phyloP scores from a whole-genome alignment of 2,113 vertebrate genomes.

The Megaptera novaeangliae region DNA sequence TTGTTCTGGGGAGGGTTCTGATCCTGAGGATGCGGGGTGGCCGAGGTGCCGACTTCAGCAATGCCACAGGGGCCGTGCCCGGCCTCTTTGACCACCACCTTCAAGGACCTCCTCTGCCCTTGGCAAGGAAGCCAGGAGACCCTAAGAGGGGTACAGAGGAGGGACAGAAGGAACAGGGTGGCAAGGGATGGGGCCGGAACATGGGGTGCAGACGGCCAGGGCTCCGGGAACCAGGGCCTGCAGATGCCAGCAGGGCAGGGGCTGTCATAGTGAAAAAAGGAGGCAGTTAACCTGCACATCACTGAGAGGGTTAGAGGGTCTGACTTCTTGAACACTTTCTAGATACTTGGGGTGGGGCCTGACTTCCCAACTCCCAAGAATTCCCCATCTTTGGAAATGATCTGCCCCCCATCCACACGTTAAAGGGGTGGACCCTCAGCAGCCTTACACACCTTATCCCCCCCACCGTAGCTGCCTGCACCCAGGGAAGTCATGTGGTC shows the following conservation, averaged over 20 bases:
- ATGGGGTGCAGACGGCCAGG: not conserved
- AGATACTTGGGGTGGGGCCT: fast-evolving
- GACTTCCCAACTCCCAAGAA: not conserved
- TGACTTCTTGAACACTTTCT: not conserved
- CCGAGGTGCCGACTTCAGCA: not conserved
- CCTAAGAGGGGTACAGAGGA: not conserved
- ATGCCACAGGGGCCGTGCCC: not conserved
- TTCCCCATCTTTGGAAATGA: not conserved
- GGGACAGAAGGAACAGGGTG: not conserved
- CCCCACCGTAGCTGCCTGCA: not conserved
- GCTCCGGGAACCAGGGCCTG: not conserved
- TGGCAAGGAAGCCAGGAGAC: not conserved
- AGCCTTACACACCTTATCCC: not conserved
- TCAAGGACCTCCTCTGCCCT: not conserved
- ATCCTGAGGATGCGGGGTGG: too few relatives aligned
- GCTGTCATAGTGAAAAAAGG: not conserved
- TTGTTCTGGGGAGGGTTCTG: not conserved
- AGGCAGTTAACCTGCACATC: not conserved
- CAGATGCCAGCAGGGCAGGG: not conserved
- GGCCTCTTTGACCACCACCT: not conserved
- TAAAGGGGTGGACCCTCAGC: not conserved
- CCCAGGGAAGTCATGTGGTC: not conserved
- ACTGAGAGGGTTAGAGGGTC: not conserved
- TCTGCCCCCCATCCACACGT: not conserved
- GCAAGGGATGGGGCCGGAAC: not conserved